Conservation (phyloP, 2,113 vertebrate species). For the Callopanchax toddi region DNA sequence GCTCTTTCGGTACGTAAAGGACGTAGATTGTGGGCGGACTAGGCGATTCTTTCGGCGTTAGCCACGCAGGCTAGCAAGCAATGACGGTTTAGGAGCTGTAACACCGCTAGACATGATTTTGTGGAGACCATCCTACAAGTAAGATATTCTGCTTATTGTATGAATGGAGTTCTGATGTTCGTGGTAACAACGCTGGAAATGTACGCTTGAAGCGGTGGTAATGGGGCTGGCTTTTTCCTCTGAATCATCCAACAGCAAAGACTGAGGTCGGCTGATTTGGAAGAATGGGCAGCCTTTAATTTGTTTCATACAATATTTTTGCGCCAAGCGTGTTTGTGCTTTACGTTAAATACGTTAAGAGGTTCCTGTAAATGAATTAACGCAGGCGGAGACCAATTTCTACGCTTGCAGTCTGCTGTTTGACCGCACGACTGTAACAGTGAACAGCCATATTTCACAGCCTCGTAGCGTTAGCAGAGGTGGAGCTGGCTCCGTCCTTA, state of each 20-base stretch:
- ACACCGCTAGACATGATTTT: constrained; percentile 50
- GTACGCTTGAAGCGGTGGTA: not conserved
- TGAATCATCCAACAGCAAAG: constrained; percentile 22
- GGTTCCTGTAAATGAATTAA: not conserved
- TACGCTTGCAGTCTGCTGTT: not conserved
- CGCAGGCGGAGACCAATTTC: not conserved
- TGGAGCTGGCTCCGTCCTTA: not conserved
- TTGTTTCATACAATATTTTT: not conserved
- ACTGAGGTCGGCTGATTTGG: constrained; percentile 29
- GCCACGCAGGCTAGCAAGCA: constrained; percentile 41
- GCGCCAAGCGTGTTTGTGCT: not conserved
- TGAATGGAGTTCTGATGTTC: not conserved
- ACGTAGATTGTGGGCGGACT: constrained; percentile 57
- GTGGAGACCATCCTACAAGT: constrained; percentile 59
- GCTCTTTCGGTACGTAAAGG: constrained; percentile 6
- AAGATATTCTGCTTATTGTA: constrained; percentile 9
- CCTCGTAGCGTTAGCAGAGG: constrained; percentile 1
- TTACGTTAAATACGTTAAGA: not conserved
- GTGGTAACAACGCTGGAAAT: not conserved
- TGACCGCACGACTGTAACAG: not conserved
- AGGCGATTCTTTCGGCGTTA: constrained; percentile 34
- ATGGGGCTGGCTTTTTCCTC: constrained; percentile 25
- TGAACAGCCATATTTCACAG: constrained; percentile 64
- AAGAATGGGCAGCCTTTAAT: constrained; percentile 5
- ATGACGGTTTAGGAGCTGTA: constrained; percentile 62